Conservation (phyloP, 2,113 vertebrate species). For the Rhynchopsitta pachyrhyncha region DNA sequence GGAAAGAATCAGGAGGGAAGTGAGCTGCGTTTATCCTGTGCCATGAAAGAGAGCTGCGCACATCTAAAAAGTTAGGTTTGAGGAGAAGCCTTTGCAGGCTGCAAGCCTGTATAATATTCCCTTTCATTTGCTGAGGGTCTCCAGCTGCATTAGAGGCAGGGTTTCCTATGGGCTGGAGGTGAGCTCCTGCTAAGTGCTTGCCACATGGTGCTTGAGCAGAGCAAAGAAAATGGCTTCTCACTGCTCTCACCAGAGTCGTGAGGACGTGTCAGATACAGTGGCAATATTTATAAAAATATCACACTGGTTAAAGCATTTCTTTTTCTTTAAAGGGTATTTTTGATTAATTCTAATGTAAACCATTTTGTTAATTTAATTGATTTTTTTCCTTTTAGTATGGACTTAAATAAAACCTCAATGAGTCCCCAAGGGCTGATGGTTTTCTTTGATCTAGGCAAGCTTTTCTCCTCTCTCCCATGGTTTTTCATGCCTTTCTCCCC, state of each 20-base stretch:
- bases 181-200: background rate
- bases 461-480: background rate
- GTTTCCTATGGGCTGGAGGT: background rate
- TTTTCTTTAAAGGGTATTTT: background rate
- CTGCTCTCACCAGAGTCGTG: accelerated
- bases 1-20: background rate
- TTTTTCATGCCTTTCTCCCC: background rate
- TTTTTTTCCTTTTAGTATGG: conserved; percentile 9
- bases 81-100: background rate
- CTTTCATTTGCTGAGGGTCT: background rate
- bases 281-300: background rate
- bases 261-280: accelerated
- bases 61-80: background rate
- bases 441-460: conserved; percentile 11
- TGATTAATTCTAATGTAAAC: conserved; percentile 45
- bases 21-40: background rate
- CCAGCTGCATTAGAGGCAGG: background rate
- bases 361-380: conserved; percentile 60
- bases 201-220: background rate
- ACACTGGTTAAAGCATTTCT: background rate
- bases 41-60: background rate
- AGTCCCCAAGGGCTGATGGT: background rate
- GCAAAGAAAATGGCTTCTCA: background rate
- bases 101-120: background rate
- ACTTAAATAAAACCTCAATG: background rate